A percentile compares a stretch with the other conserved stretches of the same genome.
Evolutionary conservation across 2,888 invertebrate species (phyloP).

Genomic region (Heliconius ismenius): DNA sequence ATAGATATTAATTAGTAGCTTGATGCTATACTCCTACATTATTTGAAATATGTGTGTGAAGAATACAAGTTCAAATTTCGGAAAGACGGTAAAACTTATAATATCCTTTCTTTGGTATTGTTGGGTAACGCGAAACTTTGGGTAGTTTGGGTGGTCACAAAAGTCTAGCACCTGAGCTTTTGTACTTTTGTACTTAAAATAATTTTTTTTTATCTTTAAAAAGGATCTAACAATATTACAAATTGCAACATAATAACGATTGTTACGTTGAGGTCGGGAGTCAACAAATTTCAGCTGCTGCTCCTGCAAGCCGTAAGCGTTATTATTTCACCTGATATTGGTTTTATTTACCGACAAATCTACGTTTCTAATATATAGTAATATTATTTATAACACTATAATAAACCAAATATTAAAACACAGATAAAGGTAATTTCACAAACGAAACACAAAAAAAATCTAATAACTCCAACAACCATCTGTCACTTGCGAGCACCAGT

Average conservation of each 20-base stretch:
- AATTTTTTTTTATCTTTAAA: not conserved
- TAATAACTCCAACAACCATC: constrained; percentile 48
- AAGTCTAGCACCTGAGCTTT: not conserved
- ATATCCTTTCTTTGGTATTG: not conserved
- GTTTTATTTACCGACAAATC: too few relatives aligned
- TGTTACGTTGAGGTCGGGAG: too few relatives aligned
- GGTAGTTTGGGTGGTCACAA: not conserved
- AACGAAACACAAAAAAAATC: constrained; percentile 43
- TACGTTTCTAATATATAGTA: too few relatives aligned
- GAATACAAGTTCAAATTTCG: not conserved
- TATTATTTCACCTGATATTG: too few relatives aligned
- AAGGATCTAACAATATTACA: not conserved
- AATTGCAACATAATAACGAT: too few relatives aligned
- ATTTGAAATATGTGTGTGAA: not conserved
- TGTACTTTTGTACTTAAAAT: not conserved
- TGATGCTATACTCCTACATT: not conserved
- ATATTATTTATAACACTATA: too few relatives aligned
- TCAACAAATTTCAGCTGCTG: too few relatives aligned
- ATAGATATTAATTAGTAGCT: not conserved
- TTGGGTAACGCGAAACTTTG: not conserved
- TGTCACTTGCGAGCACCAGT: constrained; percentile 49
- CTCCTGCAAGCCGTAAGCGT: too few relatives aligned
- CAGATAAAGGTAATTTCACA: not conserved
- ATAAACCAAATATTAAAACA: too few relatives aligned
- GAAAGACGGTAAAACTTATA: not conserved